Conservation (phyloP, 1,140 invertebrate species). For the Linepithema humile region DNA sequence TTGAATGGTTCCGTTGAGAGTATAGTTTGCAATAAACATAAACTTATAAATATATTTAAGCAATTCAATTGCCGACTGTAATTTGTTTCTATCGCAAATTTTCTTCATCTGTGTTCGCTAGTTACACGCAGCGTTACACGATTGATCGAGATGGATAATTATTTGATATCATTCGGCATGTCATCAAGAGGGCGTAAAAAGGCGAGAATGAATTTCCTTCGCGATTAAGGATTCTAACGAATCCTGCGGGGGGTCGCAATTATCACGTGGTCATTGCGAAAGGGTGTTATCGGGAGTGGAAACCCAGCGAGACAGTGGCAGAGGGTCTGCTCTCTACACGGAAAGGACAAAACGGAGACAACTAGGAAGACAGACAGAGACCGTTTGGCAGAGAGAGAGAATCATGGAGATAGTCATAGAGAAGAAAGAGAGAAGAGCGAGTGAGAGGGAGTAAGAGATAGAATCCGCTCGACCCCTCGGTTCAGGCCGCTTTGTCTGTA, state of each 20-base stretch:
- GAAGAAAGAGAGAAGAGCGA: neutral
- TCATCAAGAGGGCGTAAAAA: conserved; percentile 9
- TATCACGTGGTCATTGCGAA: conserved; percentile 84
- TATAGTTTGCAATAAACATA: neutral
- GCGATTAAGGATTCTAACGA: conserved; percentile 72
- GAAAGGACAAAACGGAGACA: conserved; percentile 20
- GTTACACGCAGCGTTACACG: conserved; percentile 34
- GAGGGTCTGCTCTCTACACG: conserved; percentile 20
- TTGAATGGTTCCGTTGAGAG: neutral
- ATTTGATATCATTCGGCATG: neutral
- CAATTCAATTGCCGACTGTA: neutral
- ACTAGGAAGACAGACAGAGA: conserved; percentile 36
- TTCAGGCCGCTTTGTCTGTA: conserved; percentile 74
- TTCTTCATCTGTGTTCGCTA: neutral
- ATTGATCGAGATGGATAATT: conserved; percentile 64
- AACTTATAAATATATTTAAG: conserved; percentile 25
- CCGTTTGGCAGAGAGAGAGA: conserved; percentile 21
- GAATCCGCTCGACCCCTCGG: conserved; percentile 76
- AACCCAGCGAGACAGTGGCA: conserved; percentile 45
- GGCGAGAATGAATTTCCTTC: conserved; percentile 78
- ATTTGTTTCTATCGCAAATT: conserved; percentile 20
- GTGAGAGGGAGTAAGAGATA: conserved; percentile 71
- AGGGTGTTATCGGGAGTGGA: conserved; percentile 79
- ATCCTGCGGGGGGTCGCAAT: conserved; percentile 79
- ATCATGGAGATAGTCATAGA: conserved; percentile 38